Evolutionary conservation across 2,113 vertebrate genomes (phyloP), one percentile per base, ranked within the genome.

Genomic region (Apaloderma vittatum): DNA sequence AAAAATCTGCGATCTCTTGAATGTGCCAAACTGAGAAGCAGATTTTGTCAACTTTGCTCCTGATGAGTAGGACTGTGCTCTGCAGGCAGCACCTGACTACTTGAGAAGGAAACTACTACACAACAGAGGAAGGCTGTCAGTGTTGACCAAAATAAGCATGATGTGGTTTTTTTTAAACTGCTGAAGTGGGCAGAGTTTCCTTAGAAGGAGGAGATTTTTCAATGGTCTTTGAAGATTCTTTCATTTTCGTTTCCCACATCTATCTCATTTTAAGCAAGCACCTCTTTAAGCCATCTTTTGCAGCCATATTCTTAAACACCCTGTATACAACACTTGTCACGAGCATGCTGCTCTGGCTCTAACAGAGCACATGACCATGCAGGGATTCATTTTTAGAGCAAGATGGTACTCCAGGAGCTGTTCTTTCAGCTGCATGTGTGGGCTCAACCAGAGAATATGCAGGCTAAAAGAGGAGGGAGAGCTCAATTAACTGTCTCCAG

Each of bases 101-200:
- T 82, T 92, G 82, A 73, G 74, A 79, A 88, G 45, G 40, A 94
- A 96, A 87, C 61, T 89, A 84, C 89, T 71, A 66, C 46, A 54
- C 46, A 82, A 27, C 4, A 0, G 62, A 90, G 67, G 57, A 86
- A 90, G 46, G 19, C 76, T 91, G 67, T 79, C 66, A 52, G 7
- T 40, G 40, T 61, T 92, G 49, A 90, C 71, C 46, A 62, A 92
- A 94, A 80, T 82, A 90, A 92, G 17, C 10, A n/a, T 24, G 17
- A 12, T 40, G 40, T 37, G 37, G 2, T 2, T 13, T 65, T 85
- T 85, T 84, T 59, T 16, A 8, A 91, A 48, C 57, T 78, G 73
- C 18, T 87, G 70, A 34, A 16, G n/a, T 84, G 58, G 58, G 79
- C 51, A 77, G 34, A 54, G 20, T 63, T 93, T 93, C 79, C 72